Conservation (phyloP, 2,888 invertebrate genomes). For the Halictus ligatus region DNA sequence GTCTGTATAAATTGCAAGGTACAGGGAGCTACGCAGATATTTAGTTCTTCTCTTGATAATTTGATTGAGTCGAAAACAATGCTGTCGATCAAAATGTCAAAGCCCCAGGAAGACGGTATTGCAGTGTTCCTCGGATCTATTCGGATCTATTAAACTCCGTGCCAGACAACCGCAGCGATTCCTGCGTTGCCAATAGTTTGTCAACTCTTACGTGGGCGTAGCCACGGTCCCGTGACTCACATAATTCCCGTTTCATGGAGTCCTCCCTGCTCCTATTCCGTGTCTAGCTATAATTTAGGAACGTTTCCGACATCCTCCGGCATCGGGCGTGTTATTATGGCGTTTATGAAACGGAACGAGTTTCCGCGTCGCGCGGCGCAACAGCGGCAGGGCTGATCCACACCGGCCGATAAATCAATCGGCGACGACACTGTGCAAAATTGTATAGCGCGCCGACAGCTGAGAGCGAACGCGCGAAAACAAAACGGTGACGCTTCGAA, state of each 20-base stretch:
- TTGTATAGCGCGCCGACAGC: slow-evolving; percentile 16
- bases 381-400: slow-evolving; percentile 1
- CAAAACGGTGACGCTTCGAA: neutral
- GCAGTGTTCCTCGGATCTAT: neutral
- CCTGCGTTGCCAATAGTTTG: neutral
- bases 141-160: neutral
- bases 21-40: too few relatives aligned
- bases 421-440: slow-evolving; percentile 15
- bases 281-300: slow-evolving; percentile 9
- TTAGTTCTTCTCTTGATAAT: too few relatives aligned
- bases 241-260: neutral
- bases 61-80: too few relatives aligned
- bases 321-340: neutral
- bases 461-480: slow-evolving; percentile 4
- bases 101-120: neutral
- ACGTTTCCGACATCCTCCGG: neutral
- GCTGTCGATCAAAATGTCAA: neutral
- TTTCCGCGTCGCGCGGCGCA: neutral
- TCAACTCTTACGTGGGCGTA: neutral
- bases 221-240: neutral
- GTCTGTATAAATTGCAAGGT: too few relatives aligned
- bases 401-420: slow-evolving; percentile 31
- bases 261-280: neutral
- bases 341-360: slow-evolving; percentile 6
- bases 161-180: neutral